Evolutionary conservation across 2,888 invertebrate genomes (phyloP), one percentile per base, ranked within the genome.

Genomic region (Trissonchulus latispiculum): DNA sequence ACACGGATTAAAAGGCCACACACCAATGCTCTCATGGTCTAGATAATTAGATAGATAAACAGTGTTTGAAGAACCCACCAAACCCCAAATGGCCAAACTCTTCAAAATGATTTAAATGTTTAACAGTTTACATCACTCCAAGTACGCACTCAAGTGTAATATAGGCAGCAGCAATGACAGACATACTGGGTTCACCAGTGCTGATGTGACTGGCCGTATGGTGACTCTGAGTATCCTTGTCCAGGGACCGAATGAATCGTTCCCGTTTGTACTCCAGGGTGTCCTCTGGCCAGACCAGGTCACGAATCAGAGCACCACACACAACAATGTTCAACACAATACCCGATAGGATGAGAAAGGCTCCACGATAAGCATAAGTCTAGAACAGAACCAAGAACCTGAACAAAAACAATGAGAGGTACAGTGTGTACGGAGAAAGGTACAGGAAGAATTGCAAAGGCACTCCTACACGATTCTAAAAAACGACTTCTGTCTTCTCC

Each of bases 301-400:
- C 92, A 74, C 90, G 85, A 89, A 93, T 92, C 35, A 92, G 84
- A 75, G 90, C 87, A 0, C 92, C 92, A 82, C 91, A 92, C 0
- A 91, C 90, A 18, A 90, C 89, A 83, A 92, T 88, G 83, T 92
- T 91, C 37, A 92, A 84, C 82, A 93, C 91, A 72, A 91, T 90
- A 1, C 80, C 66, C 8, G 66, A 64, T 28, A 64, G 35, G 28
- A 64, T 64, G 8, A 64, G 35, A 8, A 64, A 15, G 32, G 66
- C 66, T 64, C 66, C 66, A 8, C n/a, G 8, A 18, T 33, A 64
- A 29, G 8, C 35, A 64, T 64, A 64, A 18, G 28, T 28, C 35
- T 48, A 23, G 8, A 48, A 48, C 23, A 23, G 48, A 48, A 15
- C 23, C 23, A 15, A 48, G 23, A 48, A 48, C 23, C n/a, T n/a